phyloP scores from a whole-genome alignment of 2,888 invertebrate species.

The Calliopum simillimum region DNA sequence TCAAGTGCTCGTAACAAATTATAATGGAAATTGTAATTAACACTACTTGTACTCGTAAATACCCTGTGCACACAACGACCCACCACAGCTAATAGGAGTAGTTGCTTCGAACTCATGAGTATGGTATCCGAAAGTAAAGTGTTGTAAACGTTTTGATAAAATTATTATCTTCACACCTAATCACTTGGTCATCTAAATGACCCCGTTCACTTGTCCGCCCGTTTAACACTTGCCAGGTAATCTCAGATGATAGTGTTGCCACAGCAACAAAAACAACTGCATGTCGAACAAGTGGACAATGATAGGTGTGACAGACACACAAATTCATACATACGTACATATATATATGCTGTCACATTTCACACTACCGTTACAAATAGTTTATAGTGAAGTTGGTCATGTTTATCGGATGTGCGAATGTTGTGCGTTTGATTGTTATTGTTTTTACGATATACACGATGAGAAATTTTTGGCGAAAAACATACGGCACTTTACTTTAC shows the following conservation, averaged over 20 bases:
- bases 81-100: too few species aligned
- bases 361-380: background rate
- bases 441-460: background rate
- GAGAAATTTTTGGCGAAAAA: background rate
- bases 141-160: background rate
- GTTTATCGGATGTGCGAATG: background rate
- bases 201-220: too few species aligned
- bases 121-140: background rate
- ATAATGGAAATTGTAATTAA: background rate
- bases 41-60: background rate
- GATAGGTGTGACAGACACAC: background rate
- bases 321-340: background rate
- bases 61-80: too few species aligned
- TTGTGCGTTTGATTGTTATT: background rate
- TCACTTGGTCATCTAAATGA: background rate
- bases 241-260: background rate
- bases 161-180: slow-evolving; percentile 16
- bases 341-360: background rate
- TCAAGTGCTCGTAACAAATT: background rate
- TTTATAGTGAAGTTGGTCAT: background rate
- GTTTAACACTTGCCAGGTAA: background rate
- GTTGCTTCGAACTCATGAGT: too few species aligned
- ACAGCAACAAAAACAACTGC: background rate
- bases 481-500: background rate
- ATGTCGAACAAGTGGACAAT: background rate